phyloP scores from a whole-genome alignment of 2,797 vertebrate genomes.

The Epinephelus coioides region DNA sequence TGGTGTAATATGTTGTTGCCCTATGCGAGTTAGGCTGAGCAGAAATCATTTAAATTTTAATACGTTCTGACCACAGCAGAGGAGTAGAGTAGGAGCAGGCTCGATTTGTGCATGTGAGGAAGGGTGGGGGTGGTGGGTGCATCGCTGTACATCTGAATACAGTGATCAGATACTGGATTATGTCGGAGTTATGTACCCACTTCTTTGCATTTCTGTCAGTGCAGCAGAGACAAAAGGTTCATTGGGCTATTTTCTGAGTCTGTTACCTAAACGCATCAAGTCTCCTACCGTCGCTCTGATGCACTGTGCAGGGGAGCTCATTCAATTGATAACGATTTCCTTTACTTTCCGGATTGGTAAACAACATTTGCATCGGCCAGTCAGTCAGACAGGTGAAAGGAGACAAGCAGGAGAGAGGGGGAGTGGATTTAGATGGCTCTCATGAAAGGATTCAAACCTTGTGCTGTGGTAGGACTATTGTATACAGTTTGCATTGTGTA shows the following conservation, averaged over 20 bases:
- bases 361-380: conserved; percentile 48
- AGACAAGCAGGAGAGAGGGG: not conserved
- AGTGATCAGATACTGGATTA: conserved; percentile 23
- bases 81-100: conserved; percentile 1
- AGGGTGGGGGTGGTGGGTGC: conserved; percentile 11
- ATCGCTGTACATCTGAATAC: conserved; percentile 18
- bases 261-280: conserved; percentile 17
- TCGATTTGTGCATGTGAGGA: not conserved
- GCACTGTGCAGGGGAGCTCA: conserved; percentile 24
- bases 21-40: not conserved
- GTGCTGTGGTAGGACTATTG: not conserved
- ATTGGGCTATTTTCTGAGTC: conserved; percentile 11
- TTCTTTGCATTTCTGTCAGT: conserved; percentile 15
- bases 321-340: conserved; percentile 37
- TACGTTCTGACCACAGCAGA: conserved; percentile 18
- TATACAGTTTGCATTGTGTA: conserved; percentile 14
- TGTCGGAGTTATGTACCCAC: conserved; percentile 13
- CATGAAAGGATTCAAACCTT: conserved; percentile 8
- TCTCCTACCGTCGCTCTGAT: conserved; percentile 2
- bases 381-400: conserved; percentile 10
- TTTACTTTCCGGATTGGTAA: conserved; percentile 17
- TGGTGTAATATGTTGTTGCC: conserved; percentile 17
- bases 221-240: conserved; percentile 26
- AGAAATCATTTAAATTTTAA: conserved; percentile 43
- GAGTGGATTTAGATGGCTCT: not conserved